phyloP scores from a whole-genome alignment of 2,113 vertebrate species.

The Coptodon bakossiorum region DNA sequence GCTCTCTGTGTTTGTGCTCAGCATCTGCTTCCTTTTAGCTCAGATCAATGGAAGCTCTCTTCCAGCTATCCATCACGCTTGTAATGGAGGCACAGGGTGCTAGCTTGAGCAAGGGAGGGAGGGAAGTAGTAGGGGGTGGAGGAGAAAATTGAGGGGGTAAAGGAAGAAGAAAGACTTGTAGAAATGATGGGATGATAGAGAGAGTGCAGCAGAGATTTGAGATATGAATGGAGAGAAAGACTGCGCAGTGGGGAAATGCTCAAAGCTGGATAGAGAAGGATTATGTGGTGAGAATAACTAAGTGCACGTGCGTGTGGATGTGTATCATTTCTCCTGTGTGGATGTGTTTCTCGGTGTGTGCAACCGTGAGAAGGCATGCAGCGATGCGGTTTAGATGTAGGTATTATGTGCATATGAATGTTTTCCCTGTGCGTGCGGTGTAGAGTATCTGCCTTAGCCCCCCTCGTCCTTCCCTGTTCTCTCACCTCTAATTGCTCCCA shows the following conservation, averaged over 20 bases:
- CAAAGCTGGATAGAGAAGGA: conserved; percentile 40
- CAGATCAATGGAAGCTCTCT: conserved; percentile 64
- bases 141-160: conserved; percentile 35
- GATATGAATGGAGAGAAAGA: conserved; percentile 12
- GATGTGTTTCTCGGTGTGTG: not conserved
- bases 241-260: conserved; percentile 16
- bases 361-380: conserved; percentile 25
- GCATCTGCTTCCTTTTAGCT: conserved; percentile 61
- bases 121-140: not conserved
- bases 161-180: conserved; percentile 25
- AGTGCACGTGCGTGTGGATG: not conserved
- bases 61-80: conserved; percentile 63
- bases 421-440: conserved; percentile 12
- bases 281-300: conserved; percentile 41
- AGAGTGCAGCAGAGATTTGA: conserved; percentile 41
- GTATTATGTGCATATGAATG: conserved; percentile 46
- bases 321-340: not conserved
- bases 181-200: conserved; percentile 51
- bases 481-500: conserved; percentile 69
- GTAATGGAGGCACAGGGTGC: conserved; percentile 57
- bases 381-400: conserved; percentile 22
- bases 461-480: conserved; percentile 51
- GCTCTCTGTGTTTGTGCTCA: conserved; percentile 47
- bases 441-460: conserved; percentile 46
- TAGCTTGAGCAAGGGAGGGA: conserved; percentile 12